Conservation (phyloP, 2,113 vertebrate species). For the Cryptotis parvus region DNA sequence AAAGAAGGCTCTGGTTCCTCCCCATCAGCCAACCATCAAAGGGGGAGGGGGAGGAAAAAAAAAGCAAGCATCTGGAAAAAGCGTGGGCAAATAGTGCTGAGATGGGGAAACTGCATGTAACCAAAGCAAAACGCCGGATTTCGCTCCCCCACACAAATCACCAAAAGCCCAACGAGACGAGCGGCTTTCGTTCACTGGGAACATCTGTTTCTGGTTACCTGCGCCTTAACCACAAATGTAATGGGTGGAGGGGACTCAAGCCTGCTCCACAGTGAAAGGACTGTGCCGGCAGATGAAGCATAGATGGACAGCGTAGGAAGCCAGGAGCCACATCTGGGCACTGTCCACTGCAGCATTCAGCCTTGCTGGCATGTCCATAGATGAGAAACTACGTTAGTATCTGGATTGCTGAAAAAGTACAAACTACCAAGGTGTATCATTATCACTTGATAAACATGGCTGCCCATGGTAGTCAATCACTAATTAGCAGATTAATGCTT, state of each 20-base stretch:
- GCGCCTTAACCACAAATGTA: slow-evolving; percentile 53
- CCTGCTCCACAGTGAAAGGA: neutral
- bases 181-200: neutral
- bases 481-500: neutral
- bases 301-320: neutral
- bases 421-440: neutral
- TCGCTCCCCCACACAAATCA: slow-evolving; percentile 38
- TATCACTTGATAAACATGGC: neutral
- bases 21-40: neutral
- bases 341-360: neutral
- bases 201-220: slow-evolving; percentile 82
- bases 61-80: slow-evolving; percentile 25
- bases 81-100: neutral
- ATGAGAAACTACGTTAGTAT: neutral
- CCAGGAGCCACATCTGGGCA: neutral
- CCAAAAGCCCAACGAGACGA: slow-evolving; percentile 13
- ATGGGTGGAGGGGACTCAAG: neutral
- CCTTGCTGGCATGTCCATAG: neutral
- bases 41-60: slow-evolving; percentile 14
- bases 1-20: neutral
- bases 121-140: slow-evolving; percentile 41
- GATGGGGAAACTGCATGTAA: neutral
- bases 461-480: neutral
- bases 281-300: neutral
- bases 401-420: neutral